A percentile compares a stretch with the other conserved stretches of the same genome.
Conservation (phyloP, 2,113 vertebrate species). For the Chionis minor region DNA sequence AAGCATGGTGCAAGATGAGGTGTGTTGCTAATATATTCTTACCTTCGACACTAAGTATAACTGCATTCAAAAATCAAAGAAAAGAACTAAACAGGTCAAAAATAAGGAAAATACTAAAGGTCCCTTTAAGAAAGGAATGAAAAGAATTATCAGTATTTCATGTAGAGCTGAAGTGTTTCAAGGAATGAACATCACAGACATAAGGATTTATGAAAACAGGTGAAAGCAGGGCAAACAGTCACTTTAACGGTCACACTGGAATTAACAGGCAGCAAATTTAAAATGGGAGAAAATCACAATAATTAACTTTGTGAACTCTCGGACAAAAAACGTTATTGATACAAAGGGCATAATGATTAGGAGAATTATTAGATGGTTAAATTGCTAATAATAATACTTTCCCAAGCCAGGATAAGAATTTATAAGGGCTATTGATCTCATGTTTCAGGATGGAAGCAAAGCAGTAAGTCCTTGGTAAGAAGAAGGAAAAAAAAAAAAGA, state of each 20-base stretch:
- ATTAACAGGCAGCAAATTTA: not conserved
- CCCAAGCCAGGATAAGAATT: not conserved
- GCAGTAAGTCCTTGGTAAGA: not conserved
- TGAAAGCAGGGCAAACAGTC: constrained; percentile 13
- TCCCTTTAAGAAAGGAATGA: constrained; percentile 30
- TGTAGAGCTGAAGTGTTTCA: not conserved
- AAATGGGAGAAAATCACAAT: not conserved
- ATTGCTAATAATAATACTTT: not conserved
- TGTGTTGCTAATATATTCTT: not conserved
- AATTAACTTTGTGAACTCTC: not conserved
- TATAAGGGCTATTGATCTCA: not conserved
- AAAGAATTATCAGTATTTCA: not conserved
- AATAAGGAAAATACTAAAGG: not conserved
- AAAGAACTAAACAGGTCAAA: not conserved
- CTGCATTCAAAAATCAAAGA: not conserved
- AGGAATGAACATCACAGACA: not conserved
- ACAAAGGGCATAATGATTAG: not conserved
- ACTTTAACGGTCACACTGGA: not conserved
- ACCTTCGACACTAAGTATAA: not conserved
- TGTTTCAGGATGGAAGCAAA: not conserved
- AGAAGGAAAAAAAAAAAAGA: not conserved
- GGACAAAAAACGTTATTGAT: not conserved
- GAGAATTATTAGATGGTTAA: not conserved
- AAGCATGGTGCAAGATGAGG: not conserved
- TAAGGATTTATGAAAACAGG: not conserved